Percentiles rank a stretch among this genome's conserved stretches.
Evolutionary conservation across 2,113 vertebrate genomes (phyloP).

Genomic region (Phoxinus phoxinus): DNA sequence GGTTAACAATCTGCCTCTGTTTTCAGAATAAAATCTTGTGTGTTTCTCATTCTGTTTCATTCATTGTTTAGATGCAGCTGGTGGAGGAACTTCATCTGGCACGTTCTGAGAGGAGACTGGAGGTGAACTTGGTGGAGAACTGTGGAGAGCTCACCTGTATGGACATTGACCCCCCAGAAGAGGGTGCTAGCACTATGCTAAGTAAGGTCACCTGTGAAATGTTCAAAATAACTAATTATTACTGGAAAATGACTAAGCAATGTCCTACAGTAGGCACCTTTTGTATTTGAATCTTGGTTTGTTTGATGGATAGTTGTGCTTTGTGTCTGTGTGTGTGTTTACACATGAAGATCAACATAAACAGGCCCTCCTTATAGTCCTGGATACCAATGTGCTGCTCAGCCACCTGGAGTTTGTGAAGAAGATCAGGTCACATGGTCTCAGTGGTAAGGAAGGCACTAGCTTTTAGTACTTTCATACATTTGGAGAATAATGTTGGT

Average conservation of each 20-base stretch:
- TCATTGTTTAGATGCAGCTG: slow-evolving; percentile 80
- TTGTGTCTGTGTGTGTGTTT: slow-evolving; percentile 23
- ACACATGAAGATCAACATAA: slow-evolving; percentile 69
- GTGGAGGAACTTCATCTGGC: slow-evolving; percentile 86
- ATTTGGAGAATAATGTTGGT: not conserved
- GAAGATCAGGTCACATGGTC: slow-evolving; percentile 79
- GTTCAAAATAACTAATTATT: not conserved
- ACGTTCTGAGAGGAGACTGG: slow-evolving; percentile 79
- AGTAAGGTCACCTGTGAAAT: slow-evolving; percentile 66
- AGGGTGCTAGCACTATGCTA: slow-evolving; percentile 64
- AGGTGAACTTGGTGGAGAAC: slow-evolving; percentile 76
- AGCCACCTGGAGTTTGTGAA: slow-evolving; percentile 90
- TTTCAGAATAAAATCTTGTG: not conserved
- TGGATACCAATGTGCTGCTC: slow-evolving; percentile 95
- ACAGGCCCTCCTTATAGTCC: slow-evolving; percentile 81
- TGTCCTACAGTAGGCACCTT: not conserved
- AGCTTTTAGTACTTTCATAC: not conserved
- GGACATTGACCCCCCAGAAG: slow-evolving; percentile 87
- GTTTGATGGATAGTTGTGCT: not conserved
- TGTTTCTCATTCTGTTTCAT: slow-evolving; percentile 19
- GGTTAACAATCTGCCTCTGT: slow-evolving; percentile 63
- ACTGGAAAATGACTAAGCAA: not conserved
- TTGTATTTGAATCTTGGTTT: not conserved
- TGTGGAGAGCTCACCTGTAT: slow-evolving; percentile 88
- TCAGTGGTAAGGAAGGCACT: slow-evolving; percentile 77